Conservation (phyloP, 2,113 vertebrate genomes). For the Lophochroa leadbeateri region DNA sequence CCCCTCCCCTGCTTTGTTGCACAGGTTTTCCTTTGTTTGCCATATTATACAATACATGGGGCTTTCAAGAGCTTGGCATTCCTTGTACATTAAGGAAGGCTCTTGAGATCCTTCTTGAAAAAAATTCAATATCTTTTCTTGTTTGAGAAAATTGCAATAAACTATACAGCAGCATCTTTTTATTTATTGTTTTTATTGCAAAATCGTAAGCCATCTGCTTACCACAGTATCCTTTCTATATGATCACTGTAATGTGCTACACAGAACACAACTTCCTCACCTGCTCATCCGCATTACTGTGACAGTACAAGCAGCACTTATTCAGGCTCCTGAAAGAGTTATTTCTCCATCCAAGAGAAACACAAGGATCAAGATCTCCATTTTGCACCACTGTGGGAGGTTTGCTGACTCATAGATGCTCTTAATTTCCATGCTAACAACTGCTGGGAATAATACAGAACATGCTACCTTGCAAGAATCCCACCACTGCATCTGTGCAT, state of each 20-base stretch:
- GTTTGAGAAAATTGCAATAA: slow-evolving; percentile 70
- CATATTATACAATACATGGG: slow-evolving; percentile 1
- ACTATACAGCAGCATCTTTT: slow-evolving; percentile 34
- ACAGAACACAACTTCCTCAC: not conserved
- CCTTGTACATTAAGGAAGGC: slow-evolving; percentile 40
- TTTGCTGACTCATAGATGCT: slow-evolving; percentile 20
- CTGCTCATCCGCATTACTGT: not conserved
- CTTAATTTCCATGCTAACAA: slow-evolving; percentile 15
- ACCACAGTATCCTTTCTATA: not conserved
- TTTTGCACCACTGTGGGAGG: not conserved
- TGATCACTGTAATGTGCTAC: not conserved
- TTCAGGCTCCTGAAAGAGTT: not conserved
- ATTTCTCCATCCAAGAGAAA: slow-evolving; percentile 1
- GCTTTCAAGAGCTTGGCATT: slow-evolving; percentile 34
- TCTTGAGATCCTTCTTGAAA: slow-evolving; percentile 60
- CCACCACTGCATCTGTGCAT: not conserved
- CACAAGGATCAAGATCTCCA: not conserved
- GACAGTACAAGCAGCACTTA: not conserved
- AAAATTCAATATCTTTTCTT: slow-evolving; percentile 64
- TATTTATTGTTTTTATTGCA: slow-evolving; percentile 24
- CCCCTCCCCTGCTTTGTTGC: slow-evolving; percentile 32
- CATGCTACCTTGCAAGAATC: not conserved
- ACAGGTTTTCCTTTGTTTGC: slow-evolving; percentile 26
- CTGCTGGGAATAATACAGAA: not conserved
- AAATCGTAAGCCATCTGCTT: slow-evolving; percentile 32